Conservation (phyloP, 2,113 vertebrate species). For the Atrichornis clamosus region DNA sequence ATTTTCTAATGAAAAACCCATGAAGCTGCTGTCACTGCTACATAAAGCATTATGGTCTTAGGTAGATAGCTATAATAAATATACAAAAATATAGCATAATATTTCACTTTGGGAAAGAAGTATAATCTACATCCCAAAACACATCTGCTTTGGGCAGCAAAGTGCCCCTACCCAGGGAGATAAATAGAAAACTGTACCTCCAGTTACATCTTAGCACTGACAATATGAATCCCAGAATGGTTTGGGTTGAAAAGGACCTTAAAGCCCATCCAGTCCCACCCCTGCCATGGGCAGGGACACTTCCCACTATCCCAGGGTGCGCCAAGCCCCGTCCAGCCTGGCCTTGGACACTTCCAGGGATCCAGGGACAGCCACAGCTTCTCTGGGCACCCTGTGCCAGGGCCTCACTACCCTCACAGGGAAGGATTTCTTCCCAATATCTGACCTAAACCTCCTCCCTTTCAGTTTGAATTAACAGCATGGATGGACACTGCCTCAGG, state of each 20-base stretch:
- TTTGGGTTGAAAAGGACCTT: background rate
- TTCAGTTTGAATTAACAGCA: background rate
- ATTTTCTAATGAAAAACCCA: background rate
- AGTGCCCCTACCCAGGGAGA: background rate
- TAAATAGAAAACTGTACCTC: background rate
- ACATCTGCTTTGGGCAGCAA: background rate
- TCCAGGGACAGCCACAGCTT: background rate
- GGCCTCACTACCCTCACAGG: rapidly evolving
- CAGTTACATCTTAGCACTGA: background rate
- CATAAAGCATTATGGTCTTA: background rate
- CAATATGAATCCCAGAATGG: no score
- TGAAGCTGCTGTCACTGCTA: background rate
- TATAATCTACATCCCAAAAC: background rate
- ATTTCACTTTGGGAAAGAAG: background rate
- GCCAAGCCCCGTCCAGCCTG: rapidly evolving
- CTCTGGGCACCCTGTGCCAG: background rate
- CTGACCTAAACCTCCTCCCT: background rate
- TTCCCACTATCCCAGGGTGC: rapidly evolving
- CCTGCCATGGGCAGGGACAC: background rate
- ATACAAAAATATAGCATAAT: background rate
- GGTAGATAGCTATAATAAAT: background rate
- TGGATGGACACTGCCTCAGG: background rate
- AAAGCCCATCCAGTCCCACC: rapidly evolving
- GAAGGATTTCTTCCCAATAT: rapidly evolving
- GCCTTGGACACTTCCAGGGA: background rate